Conservation (phyloP, 2,888 invertebrate species). For the Caenorhabditis panamensis region DNA sequence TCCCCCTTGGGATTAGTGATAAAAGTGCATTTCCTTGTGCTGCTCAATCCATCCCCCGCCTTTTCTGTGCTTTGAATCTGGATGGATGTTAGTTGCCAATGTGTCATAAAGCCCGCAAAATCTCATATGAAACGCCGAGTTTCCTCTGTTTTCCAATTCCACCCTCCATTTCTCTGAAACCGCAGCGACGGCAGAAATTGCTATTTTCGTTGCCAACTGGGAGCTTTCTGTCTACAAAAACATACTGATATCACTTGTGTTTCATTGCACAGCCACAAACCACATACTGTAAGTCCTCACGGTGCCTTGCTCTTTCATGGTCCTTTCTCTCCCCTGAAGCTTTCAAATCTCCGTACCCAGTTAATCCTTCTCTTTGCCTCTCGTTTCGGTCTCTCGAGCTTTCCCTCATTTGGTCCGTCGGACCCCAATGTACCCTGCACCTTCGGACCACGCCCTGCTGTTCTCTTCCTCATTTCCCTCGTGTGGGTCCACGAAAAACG, state of each 20-base stretch:
- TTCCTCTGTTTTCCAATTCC: neutral
- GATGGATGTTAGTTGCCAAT: conserved; percentile 10
- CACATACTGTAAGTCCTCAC: no score
- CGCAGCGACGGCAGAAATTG: conserved; percentile 36
- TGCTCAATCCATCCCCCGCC: neutral
- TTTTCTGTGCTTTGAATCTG: conserved; percentile 13
- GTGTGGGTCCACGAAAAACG: conserved; percentile 23
- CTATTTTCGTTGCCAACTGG: conserved; percentile 9
- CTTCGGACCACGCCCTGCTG: no score
- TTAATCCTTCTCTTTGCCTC: neutral
- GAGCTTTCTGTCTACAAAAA: conserved; percentile 31
- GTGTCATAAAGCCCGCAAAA: no score
- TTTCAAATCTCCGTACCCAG: neutral
- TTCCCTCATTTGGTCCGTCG: neutral
- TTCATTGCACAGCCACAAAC: neutral
- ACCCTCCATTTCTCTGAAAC: conserved; percentile 18
- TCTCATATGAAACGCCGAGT: neutral
- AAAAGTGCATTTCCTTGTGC: conserved; percentile 45
- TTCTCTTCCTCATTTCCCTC: neutral
- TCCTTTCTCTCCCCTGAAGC: neutral
- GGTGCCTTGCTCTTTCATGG: no score
- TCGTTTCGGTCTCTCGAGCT: conserved; percentile 2
- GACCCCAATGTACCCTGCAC: neutral
- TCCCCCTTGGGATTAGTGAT: conserved; percentile 9
- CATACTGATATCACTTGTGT: conserved; percentile 7